These are phyloP conservation scores for Oedothorax gibbosus DNA, from an alignment of 1,140 invertebrate genomes.

Conservation along the genomic window DNA sequence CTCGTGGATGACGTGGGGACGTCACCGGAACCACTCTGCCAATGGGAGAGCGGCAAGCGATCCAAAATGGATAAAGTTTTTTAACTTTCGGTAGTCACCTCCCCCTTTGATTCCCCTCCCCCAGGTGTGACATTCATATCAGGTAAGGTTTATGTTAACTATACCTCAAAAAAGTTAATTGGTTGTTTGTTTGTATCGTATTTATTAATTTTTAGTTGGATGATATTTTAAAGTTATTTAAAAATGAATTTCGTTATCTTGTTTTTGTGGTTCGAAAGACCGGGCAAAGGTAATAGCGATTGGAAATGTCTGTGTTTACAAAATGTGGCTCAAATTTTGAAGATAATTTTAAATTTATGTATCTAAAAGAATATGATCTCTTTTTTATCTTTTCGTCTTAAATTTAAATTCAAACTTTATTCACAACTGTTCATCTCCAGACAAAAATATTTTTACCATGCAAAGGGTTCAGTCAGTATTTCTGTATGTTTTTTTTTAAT, in stretches of 20 bases:
- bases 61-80: slow-evolving; percentile 49
- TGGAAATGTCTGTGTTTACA: slow-evolving; percentile 46
- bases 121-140: too few relatives aligned
- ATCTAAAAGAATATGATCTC: not conserved
- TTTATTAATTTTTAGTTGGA: not conserved
- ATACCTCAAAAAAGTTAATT: too few relatives aligned
- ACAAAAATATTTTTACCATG: too few relatives aligned
- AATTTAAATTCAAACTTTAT: too few relatives aligned
- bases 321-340: slow-evolving; percentile 11
- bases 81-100: slow-evolving; percentile 2
- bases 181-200: slow-evolving; percentile 16
- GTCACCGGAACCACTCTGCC: slow-evolving; percentile 45
- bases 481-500: too few relatives aligned
- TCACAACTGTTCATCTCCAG: too few relatives aligned
- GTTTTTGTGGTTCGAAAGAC: not conserved
- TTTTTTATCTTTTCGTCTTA: too few relatives aligned
- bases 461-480: too few relatives aligned
- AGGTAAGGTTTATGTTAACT: too few relatives aligned
- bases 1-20: slow-evolving; percentile 47
- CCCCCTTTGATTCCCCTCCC: not conserved
- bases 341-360: slow-evolving; percentile 20
- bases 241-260: slow-evolving; percentile 3
- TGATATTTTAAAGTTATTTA: not conserved
- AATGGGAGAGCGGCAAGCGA: slow-evolving; percentile 23
- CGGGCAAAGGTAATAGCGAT: slow-evolving; percentile 16